phyloP scores from a whole-genome alignment of 2,888 invertebrate species.

The Furcula furcula region DNA sequence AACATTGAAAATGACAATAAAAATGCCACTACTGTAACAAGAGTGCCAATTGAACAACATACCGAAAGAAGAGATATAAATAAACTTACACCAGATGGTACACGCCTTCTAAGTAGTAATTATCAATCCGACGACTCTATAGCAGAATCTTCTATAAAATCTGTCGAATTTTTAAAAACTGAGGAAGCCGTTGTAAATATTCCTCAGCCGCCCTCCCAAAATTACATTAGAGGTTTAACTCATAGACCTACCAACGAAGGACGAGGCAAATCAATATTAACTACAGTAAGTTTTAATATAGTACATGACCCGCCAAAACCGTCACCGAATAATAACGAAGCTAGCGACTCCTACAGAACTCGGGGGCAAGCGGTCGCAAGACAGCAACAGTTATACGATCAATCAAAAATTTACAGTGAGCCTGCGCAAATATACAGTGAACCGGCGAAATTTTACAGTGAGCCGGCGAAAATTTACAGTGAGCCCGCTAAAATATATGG shows the following conservation, averaged over 20 bases:
- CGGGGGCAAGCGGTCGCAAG: conserved; percentile 33
- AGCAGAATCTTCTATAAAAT: conserved; percentile 53
- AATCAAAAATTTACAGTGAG: conserved; percentile 62
- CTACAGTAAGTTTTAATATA: conserved; percentile 68
- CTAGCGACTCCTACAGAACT: conserved; percentile 33
- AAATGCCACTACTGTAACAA: conserved; percentile 10
- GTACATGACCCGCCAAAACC: conserved; percentile 55
- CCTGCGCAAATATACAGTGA: conserved; percentile 66
- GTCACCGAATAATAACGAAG: conserved; percentile 39
- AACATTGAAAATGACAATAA: conserved; percentile 6
- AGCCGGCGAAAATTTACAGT: conserved; percentile 75
- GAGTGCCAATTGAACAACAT: conserved; percentile 2
- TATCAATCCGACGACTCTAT: conserved; percentile 52
- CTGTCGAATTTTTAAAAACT: conserved; percentile 39
- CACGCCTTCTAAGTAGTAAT: conserved; percentile 36
- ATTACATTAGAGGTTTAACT: conserved; percentile 48
- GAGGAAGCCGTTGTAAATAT: conserved; percentile 41
- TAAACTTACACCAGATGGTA: conserved; percentile 12
- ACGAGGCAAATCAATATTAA: conserved; percentile 50
- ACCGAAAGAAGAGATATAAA: conserved; percentile 17
- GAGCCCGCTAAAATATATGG: conserved; percentile 79
- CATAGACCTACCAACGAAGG: conserved; percentile 40
- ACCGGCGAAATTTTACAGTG: conserved; percentile 75
- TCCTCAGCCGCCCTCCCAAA: conserved; percentile 37
- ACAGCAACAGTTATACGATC: conserved; percentile 46